phyloP scores from a whole-genome alignment of 2,113 vertebrate species.

The Limanda limanda region DNA sequence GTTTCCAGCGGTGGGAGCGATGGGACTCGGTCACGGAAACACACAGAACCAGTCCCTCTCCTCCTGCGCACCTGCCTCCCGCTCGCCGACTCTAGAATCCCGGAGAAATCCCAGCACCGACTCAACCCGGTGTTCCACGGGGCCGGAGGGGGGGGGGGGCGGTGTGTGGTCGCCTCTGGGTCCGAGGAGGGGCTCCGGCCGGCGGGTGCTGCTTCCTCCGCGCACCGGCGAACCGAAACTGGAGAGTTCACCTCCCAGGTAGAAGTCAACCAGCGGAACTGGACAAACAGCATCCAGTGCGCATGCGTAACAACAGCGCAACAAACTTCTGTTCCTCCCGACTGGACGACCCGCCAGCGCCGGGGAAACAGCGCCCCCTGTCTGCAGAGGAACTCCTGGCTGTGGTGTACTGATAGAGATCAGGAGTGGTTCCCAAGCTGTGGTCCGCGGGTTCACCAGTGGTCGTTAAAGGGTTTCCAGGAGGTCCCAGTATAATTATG shows the following conservation, averaged over 20 bases:
- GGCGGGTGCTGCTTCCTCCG: not conserved
- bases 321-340: constrained; percentile 78
- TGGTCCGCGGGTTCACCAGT: constrained; percentile 4
- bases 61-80: constrained; percentile 80
- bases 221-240: constrained; percentile 74
- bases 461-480: constrained; percentile 8
- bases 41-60: constrained; percentile 42
- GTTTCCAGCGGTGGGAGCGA: constrained; percentile 46
- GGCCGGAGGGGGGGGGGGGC: constrained; percentile 3
- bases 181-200: constrained; percentile 14
- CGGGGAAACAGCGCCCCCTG: constrained; percentile 78
- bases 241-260: constrained; percentile 76
- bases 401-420: not conserved
- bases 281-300: constrained; percentile 83
- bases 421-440: constrained; percentile 12
- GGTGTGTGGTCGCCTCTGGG: constrained; percentile 28
- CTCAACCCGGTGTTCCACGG: constrained; percentile 53
- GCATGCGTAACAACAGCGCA: constrained; percentile 81
- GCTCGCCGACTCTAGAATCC: constrained; percentile 73
- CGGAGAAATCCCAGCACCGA: constrained; percentile 61
- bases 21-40: constrained; percentile 46
- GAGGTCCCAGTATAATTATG: not conserved
- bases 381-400: constrained; percentile 42
- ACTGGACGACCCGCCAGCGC: constrained; percentile 42
- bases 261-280: constrained; percentile 85